Evolutionary conservation across 64 coral and sea anemone genomes (phyloP).

Genomic region (Platygyra sinensis): DNA sequence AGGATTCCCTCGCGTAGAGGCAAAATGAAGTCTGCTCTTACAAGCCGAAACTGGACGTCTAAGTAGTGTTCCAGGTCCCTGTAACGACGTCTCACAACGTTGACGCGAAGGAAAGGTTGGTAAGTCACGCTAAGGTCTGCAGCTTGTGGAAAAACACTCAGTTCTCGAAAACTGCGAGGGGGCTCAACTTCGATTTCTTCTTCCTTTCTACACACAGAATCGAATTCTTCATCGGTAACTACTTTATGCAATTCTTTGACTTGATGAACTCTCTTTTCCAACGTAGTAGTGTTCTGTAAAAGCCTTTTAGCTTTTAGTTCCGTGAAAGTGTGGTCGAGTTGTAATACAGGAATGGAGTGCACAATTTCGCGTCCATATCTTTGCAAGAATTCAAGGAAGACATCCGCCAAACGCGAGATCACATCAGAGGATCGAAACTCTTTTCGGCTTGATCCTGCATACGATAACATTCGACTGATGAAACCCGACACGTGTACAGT

Average conservation of each 20-base stretch:
- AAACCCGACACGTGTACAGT: background rate
- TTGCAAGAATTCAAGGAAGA: conserved; percentile 7
- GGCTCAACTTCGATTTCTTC: conserved; percentile 10
- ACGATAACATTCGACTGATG: conserved; percentile 8
- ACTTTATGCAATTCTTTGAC: background rate
- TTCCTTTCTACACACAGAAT: background rate
- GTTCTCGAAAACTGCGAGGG: conserved; percentile 64
- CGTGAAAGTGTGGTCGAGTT: background rate
- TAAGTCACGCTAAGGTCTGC: conserved; percentile 45
- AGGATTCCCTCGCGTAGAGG: conserved; percentile 64
- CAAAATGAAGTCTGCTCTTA: conserved; percentile 86
- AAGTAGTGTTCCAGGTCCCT: conserved; percentile 76
- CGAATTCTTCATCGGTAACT: background rate
- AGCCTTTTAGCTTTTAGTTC: background rate
- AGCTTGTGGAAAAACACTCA: conserved; percentile 57
- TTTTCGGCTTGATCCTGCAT: background rate
- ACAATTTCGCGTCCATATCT: conserved; percentile 12
- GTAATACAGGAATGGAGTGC: background rate
- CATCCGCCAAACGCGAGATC: background rate
- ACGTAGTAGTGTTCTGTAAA: background rate
- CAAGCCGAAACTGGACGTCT: conserved; percentile 90
- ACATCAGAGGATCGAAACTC: background rate
- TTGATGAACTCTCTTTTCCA: background rate
- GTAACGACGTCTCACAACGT: conserved; percentile 66
- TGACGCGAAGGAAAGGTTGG: conserved; percentile 74